These are phyloP conservation scores for Ectemnius lituratus DNA, from an alignment of 2,888 invertebrate genomes.

Conservation along the genomic window DNA sequence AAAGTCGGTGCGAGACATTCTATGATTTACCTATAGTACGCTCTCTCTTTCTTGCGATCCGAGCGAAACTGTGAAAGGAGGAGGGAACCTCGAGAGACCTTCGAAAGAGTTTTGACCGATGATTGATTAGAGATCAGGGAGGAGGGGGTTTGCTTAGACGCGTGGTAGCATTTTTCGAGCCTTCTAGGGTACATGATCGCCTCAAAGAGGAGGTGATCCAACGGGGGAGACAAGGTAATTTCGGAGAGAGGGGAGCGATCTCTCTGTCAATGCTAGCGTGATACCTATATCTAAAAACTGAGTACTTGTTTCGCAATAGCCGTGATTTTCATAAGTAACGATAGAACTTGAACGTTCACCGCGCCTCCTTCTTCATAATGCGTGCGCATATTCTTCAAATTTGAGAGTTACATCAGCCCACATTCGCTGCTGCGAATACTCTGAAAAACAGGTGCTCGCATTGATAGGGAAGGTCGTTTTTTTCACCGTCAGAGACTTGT, in stretches of 20 bases:
- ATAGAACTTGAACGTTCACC: too few relatives aligned
- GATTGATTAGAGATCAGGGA: conserved; percentile 8
- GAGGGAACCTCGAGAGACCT: conserved; percentile 5
- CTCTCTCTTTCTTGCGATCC: background rate
- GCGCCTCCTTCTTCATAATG: too few relatives aligned
- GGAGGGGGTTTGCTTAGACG: conserved; percentile 16
- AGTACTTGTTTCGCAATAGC: background rate
- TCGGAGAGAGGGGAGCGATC: conserved; percentile 76
- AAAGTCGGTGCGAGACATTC: too few relatives aligned
- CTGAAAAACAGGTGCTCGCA: conserved; percentile 66
- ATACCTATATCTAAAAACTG: conserved; percentile 1
- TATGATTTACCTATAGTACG: too few relatives aligned
- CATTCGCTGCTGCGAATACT: background rate
- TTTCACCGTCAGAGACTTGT: conserved; percentile 76
- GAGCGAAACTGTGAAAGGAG: background rate
- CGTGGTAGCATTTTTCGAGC: conserved; percentile 9
- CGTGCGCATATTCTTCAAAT: background rate
- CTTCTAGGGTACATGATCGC: conserved; percentile 58
- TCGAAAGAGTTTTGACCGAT: conserved; percentile 3
- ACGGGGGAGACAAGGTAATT: conserved; percentile 76
- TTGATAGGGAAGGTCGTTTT: conserved; percentile 76
- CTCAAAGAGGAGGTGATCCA: conserved; percentile 63
- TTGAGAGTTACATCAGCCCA: background rate
- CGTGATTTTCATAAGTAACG: background rate
- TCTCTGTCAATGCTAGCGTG: conserved; percentile 75